Base-by-base conservation (phyloP, 2,797 vertebrate species). In the Sphaeramia orbicularis region DNA sequence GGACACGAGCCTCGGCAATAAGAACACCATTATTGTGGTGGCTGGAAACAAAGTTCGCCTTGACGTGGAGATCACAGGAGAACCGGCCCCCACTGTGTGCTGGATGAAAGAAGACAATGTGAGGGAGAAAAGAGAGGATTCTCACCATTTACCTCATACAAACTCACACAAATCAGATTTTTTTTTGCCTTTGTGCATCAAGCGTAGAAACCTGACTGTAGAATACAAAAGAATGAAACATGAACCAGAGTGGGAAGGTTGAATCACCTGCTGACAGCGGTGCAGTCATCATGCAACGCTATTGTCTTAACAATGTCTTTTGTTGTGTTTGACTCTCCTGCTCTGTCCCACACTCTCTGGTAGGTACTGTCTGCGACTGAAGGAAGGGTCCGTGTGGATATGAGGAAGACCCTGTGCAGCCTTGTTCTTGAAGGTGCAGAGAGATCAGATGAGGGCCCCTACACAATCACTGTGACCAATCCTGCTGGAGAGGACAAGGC, bases 31-130 rank as follows among this genome's bases (percentile, higher is more conserved):
- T n/a, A 91, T 93, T 0, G 96, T 97, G 0, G 96, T 97, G 71
- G 96, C 96, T 0, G 96, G 96, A 1, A 97, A 98, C 90, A 97
- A 97, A 65, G 86, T 98, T 30, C 93, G 96, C 13, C 86, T 97
- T 19, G 96, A 97, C 0, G 94, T 97, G 40, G 88, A 95, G 76
- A 93, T 97, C 87, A 91, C 94, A 0, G 96, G 96, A 57, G 96
- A 98, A n/a, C 97, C 97, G 0, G 92, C 89, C 6, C 97, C 97
- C 2, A 90, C 90, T 0, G 94, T 95, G 50, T 89, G 87, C 83
- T 98, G 96, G 96, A 90, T 86, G 73, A 97, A 78, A 85, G 94
- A 83, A 42, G 88, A 93, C 0, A 7, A 80, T 14, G 96, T 96
- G 83, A 92, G 90, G 35, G 63, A 14, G 38, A 48, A 40, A 1